Base-by-base conservation (phyloP, 2,113 vertebrate genomes). In the Seriola dumerili region DNA sequence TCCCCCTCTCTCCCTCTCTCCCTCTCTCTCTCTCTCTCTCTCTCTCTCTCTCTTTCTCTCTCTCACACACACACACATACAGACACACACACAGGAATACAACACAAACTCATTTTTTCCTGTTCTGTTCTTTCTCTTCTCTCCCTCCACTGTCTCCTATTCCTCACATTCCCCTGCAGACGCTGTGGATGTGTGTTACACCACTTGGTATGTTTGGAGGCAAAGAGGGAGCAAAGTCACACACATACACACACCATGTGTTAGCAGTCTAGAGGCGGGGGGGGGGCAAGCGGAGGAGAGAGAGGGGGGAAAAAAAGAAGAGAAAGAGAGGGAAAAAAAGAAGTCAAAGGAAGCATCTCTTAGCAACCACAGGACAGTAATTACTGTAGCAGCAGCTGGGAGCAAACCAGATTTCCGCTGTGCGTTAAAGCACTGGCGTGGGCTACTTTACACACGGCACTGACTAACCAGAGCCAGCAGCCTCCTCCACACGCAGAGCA, bases 331-430 rank as follows among this genome's bases (percentile, higher is more conserved):
- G 76, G 63, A 58, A 69, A 69, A 75, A 50, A 72, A 76, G 75
- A 95, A 95, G 93, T 96, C 95, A 95, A 96, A 96, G 95, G 95
- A 96, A 95, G 91, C 95, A 96, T 97, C 96, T 97, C 96, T 96
- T 97, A 97, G 96, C 95, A 97, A 96, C 96, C 95, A 96, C 96
- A 97, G 95, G 95, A 97, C 95, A 96, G 94, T 97, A 97, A 97
- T 97, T 97, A 97, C 96, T 98, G 96, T 96, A 96, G 96, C 95
- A 96, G 94, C 96, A 96, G 95, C 95, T 97, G 95, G 96, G 95
- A 96, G 94, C 95, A 96, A 97, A 97, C 94, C 96, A 97, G 96
- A 97, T 97, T 97, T 97, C 95, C 95, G 94, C 94, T 97, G 96
- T 96, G 95, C 93, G 95, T 96, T 97, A 96, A 97, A 96, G 96